phyloP scores from a whole-genome alignment of 2,888 invertebrate genomes.

The Microchrysa polita region DNA sequence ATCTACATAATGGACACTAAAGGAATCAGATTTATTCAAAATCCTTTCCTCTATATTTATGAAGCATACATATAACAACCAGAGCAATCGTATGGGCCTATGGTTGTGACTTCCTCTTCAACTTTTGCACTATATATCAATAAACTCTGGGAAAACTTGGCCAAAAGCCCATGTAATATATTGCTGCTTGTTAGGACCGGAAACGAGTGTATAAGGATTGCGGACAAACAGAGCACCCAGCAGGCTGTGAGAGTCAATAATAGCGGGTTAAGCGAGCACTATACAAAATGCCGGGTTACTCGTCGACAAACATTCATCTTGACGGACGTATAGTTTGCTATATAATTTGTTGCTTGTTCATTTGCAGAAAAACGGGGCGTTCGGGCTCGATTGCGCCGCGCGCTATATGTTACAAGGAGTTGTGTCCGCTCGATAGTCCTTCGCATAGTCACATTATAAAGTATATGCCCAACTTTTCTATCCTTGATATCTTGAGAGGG shows the following conservation, averaged over 20 bases:
- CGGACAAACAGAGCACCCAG: no score
- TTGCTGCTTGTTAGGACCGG: constrained; percentile 7
- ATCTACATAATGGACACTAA: no score
- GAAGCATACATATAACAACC: not conserved
- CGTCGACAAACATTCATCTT: constrained; percentile 20
- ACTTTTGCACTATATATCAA: constrained; percentile 7
- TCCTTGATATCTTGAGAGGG: constrained; percentile 33
- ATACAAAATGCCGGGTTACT: constrained; percentile 10
- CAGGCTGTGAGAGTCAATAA: constrained; percentile 17
- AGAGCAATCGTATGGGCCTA: not conserved
- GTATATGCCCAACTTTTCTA: not conserved
- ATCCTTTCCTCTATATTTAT: not conserved
- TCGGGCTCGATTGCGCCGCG: no score
- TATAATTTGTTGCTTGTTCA: constrained; percentile 25
- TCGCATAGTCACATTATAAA: constrained; percentile 8
- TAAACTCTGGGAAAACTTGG: constrained; percentile 13
- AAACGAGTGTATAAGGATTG: not conserved
- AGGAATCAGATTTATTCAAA: no score
- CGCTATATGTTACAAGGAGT: no score
- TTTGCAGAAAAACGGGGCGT: not conserved
- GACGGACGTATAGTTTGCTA: constrained; percentile 21
- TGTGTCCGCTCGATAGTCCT: constrained; percentile 1
- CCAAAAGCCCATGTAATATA: constrained; percentile 31
- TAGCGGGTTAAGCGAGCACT: constrained; percentile 13
- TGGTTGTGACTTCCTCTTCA: not conserved